These are phyloP conservation scores for Rhamphomyia laevipes DNA, from an alignment of 2,888 invertebrate species.

Conservation along the genomic window DNA sequence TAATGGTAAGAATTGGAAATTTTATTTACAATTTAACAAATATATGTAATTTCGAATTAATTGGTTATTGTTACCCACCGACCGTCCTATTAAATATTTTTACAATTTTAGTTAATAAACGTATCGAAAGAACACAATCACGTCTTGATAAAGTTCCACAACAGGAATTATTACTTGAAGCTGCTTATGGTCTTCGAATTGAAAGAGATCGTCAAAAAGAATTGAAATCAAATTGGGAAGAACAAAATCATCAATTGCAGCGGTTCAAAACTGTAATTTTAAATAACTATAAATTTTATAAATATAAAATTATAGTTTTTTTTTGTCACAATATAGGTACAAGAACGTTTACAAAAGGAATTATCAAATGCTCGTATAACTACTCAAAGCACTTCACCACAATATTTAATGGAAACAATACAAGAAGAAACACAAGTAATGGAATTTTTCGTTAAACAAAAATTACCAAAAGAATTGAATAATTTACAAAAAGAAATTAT, in stretches of 20 bases:
- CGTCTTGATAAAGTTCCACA: slow-evolving; percentile 18
- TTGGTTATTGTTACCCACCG: no score
- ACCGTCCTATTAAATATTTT: neutral
- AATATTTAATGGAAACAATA: slow-evolving; percentile 15
- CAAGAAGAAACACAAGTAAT: slow-evolving; percentile 40
- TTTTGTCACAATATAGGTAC: slow-evolving; percentile 7
- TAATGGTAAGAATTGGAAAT: slow-evolving; percentile 50
- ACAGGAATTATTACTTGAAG: slow-evolving; percentile 18
- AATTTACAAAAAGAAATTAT: slow-evolving; percentile 51
- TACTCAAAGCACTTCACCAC: slow-evolving; percentile 15
- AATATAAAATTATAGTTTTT: neutral
- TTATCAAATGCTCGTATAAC: slow-evolving; percentile 13
- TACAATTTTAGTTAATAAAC: slow-evolving; percentile 14
- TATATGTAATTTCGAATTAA: no score
- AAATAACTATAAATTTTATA: neutral
- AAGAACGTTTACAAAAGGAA: slow-evolving; percentile 16
- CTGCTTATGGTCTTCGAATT: slow-evolving; percentile 16
- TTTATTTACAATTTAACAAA: no score
- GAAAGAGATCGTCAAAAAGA: slow-evolving; percentile 19
- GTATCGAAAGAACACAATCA: slow-evolving; percentile 17
- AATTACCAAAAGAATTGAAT: slow-evolving; percentile 61
- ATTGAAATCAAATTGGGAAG: slow-evolving; percentile 15
- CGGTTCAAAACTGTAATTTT: slow-evolving; percentile 10
- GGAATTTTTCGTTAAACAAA: slow-evolving; percentile 63
- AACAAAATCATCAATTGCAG: slow-evolving; percentile 15